These are phyloP conservation scores for Agrilus cyanescens DNA, from an alignment of 2,888 invertebrate species.

Conservation along the genomic window DNA sequence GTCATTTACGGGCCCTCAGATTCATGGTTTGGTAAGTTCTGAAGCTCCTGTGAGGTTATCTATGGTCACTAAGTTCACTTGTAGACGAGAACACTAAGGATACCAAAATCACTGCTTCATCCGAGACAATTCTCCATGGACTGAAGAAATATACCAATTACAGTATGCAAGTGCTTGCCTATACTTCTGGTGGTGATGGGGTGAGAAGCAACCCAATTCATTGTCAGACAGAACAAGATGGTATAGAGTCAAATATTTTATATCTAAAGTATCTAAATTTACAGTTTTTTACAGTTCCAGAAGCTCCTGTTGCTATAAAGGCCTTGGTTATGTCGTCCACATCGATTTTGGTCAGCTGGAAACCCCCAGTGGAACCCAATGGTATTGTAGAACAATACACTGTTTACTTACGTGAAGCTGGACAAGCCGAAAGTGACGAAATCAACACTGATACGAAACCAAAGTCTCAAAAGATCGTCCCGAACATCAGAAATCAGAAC, in stretches of 20 bases:
- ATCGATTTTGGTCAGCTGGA: slow-evolving; percentile 89
- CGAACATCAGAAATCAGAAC: slow-evolving; percentile 50
- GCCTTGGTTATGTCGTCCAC: slow-evolving; percentile 85
- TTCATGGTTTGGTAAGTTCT: slow-evolving; percentile 76
- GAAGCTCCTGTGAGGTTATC: neutral
- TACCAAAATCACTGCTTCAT: slow-evolving; percentile 83
- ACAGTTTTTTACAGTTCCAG: slow-evolving; percentile 57
- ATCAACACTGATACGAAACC: slow-evolving; percentile 49
- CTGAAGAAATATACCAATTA: slow-evolving; percentile 93
- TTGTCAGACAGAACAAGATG: slow-evolving; percentile 92
- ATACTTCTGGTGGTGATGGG: slow-evolving; percentile 90
- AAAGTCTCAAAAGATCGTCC: slow-evolving; percentile 64
- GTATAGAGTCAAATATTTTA: slow-evolving; percentile 37
- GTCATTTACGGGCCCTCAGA: slow-evolving; percentile 85
- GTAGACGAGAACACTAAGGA: slow-evolving; percentile 81
- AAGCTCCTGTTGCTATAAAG: slow-evolving; percentile 86
- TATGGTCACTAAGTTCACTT: slow-evolving; percentile 8
- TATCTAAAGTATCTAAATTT: slow-evolving; percentile 1
- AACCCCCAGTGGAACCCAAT: slow-evolving; percentile 83
- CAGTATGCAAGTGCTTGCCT: slow-evolving; percentile 91
- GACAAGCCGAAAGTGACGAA: slow-evolving; percentile 22
- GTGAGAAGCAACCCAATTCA: slow-evolving; percentile 78
- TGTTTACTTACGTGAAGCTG: slow-evolving; percentile 69
- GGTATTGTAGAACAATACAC: slow-evolving; percentile 89
- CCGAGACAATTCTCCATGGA: slow-evolving; percentile 86